Conservation (phyloP, 2,113 vertebrate genomes). For the Saimiri boliviensis region DNA sequence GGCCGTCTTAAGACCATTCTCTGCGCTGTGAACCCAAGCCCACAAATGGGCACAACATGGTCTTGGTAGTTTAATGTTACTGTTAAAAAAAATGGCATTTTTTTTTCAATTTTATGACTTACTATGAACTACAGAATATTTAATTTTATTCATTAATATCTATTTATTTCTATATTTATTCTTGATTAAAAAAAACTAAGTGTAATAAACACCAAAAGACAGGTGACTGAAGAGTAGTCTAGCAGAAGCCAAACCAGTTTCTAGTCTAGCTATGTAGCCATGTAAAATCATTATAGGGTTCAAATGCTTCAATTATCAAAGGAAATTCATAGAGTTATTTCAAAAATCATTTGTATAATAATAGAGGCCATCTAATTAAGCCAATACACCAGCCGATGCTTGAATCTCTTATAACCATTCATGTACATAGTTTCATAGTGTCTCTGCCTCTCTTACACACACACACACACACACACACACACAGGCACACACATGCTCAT, state of each 20-base stretch:
- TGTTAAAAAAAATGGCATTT: neutral
- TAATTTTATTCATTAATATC: neutral
- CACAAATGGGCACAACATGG: neutral
- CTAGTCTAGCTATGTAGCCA: neutral
- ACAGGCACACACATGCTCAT: neutral
- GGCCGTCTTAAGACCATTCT: neutral
- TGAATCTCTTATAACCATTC: neutral
- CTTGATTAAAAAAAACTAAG: constrained; percentile 16
- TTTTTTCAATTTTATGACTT: neutral
- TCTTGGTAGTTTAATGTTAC: neutral
- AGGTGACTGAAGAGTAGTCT: neutral
- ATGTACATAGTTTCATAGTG: neutral
- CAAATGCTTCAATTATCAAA: neutral
- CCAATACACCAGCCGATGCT: neutral
- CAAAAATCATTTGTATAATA: neutral
- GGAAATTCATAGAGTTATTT: neutral
- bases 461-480: neutral
- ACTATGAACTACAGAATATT: neutral
- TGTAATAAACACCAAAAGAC: constrained; percentile 69
- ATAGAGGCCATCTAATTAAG: neutral
- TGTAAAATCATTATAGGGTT: neutral
- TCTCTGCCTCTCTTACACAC: neutral
- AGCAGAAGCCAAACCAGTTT: neutral
- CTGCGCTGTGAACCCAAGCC: neutral
- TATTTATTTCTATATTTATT: neutral